phyloP scores from a whole-genome alignment of 1,140 invertebrate genomes.

The Hylyphantes graminicola region DNA sequence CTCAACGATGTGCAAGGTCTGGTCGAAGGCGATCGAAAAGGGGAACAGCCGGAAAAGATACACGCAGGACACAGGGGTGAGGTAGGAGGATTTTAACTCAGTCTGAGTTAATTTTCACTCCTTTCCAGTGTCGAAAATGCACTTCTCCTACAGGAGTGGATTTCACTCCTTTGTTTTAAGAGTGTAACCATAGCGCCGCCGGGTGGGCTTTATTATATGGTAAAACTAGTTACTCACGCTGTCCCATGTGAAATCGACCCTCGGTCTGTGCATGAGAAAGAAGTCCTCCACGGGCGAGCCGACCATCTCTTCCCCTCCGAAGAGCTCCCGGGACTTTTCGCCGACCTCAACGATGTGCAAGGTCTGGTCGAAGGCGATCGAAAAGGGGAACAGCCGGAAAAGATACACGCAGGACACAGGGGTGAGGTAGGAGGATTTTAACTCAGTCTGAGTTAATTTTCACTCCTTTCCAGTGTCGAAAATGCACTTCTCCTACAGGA shows the following conservation, averaged over 20 bases:
- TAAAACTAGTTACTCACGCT: slow-evolving; percentile 71
- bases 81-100: no score
- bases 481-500: no score
- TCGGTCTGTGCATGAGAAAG: slow-evolving; percentile 78
- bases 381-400: slow-evolving; percentile 88
- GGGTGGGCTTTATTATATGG: no score
- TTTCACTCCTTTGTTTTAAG: no score
- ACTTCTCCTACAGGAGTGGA: no score
- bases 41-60: slow-evolving; percentile 83
- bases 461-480: no score
- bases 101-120: no score
- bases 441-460: no score
- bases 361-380: slow-evolving; percentile 93
- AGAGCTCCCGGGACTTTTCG: slow-evolving; percentile 78
- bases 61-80: slow-evolving; percentile 75
- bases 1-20: slow-evolving; percentile 82
- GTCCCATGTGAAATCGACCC: slow-evolving; percentile 79
- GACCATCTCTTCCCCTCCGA: slow-evolving; percentile 75
- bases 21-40: slow-evolving; percentile 96
- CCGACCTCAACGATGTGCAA: slow-evolving; percentile 81
- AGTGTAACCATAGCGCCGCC: no score
- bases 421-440: slow-evolving; percentile 70
- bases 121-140: no score
- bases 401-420: slow-evolving; percentile 76
- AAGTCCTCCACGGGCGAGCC: slow-evolving; percentile 76